Evolutionary conservation across 2,888 invertebrate species (phyloP).

Genomic region (Strigamia maritima): DNA sequence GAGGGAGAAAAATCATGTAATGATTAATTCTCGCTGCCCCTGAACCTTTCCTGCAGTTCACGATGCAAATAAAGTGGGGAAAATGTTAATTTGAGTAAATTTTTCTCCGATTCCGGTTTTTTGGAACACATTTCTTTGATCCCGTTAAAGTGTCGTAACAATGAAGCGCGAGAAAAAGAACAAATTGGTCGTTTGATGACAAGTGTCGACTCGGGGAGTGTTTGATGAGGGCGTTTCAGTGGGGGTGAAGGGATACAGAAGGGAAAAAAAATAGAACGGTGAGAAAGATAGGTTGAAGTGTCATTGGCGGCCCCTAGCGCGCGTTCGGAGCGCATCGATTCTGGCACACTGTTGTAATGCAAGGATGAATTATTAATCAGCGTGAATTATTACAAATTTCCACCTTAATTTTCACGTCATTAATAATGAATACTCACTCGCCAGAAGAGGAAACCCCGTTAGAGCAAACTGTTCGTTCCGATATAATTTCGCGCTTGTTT

Average conservation of each 20-base stretch:
- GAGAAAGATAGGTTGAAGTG: neutral
- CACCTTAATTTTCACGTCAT: constrained; percentile 39
- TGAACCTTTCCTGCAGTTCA: too few relatives aligned
- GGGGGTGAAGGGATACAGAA: constrained; percentile 1
- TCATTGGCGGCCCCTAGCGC: constrained; percentile 10
- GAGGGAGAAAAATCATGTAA: too few relatives aligned
- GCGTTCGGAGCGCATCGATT: constrained; percentile 4
- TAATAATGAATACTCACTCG: constrained; percentile 35
- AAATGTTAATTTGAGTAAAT: too few relatives aligned
- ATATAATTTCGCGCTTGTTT: constrained; percentile 15
- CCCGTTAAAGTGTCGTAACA: constrained; percentile 3
- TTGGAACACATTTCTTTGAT: neutral
- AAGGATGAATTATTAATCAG: constrained; percentile 34
- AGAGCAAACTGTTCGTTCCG: neutral
- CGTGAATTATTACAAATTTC: constrained; percentile 39
- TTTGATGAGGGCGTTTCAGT: constrained; percentile 2
- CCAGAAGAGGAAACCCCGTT: constrained; percentile 17
- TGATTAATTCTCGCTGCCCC: too few relatives aligned
- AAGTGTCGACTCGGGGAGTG: constrained; percentile 4
- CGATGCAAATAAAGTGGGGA: too few relatives aligned
- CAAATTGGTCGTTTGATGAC: constrained; percentile 15
- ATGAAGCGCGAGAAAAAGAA: neutral
- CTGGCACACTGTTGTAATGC: constrained; percentile 36
- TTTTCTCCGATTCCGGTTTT: neutral
- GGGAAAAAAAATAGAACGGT: neutral